Evolutionary conservation across 2,113 vertebrate species (phyloP).

Genomic region (Takifugu flavidus): DNA sequence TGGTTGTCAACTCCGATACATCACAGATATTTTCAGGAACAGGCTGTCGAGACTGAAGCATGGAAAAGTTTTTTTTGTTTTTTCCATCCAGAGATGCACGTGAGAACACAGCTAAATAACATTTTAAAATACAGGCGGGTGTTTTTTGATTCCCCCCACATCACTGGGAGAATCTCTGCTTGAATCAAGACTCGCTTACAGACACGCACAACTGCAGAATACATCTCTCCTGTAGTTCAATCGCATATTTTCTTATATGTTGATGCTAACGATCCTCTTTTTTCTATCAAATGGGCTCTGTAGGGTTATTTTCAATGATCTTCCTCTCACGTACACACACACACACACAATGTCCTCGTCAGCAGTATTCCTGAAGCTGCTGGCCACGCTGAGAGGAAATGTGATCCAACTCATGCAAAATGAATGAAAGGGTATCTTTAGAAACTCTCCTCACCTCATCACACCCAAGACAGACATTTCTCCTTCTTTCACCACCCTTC

Average conservation of each 20-base stretch:
- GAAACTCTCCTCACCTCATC: slow-evolving; percentile 46
- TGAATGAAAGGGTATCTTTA: slow-evolving; percentile 66
- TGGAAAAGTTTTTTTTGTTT: no score
- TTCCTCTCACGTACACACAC: slow-evolving; percentile 8
- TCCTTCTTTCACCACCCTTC: slow-evolving; percentile 1
- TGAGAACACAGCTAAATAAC: no score
- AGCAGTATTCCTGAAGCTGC: slow-evolving; percentile 50
- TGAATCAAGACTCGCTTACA: not conserved
- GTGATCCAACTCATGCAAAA: slow-evolving; percentile 65
- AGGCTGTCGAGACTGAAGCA: not conserved
- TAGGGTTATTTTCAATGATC: not conserved
- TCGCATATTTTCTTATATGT: not conserved
- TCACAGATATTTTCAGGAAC: not conserved
- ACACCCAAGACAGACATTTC: slow-evolving; percentile 11
- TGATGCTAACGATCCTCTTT: not conserved
- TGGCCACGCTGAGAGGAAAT: slow-evolving; percentile 53
- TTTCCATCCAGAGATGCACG: no score
- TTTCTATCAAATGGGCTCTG: not conserved
- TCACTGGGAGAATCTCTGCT: not conserved
- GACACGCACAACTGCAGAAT: no score
- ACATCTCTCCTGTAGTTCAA: no score
- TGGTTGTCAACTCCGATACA: slow-evolving; percentile 19
- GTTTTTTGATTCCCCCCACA: slow-evolving; percentile 20
- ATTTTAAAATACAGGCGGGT: not conserved
- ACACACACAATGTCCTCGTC: slow-evolving; percentile 35